Evolutionary conservation across 2,888 invertebrate genomes (phyloP), one percentile per base, ranked within the genome.

Genomic region (Dugesia japonica): DNA sequence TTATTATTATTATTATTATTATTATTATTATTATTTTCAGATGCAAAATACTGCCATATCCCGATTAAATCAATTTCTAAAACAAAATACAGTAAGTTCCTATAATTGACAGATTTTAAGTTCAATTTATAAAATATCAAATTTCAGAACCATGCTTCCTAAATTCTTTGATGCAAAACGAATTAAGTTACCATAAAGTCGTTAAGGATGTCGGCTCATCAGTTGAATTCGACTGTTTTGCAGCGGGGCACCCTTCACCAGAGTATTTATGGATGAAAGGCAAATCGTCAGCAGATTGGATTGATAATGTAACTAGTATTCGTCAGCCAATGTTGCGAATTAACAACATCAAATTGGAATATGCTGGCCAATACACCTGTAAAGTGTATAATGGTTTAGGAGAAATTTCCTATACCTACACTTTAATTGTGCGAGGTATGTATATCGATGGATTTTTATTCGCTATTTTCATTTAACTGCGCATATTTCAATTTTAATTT

Each of bases 221-320:
- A 7, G 56, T 56, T n/a, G 9, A 56, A 56, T 56, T 56, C 56
- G n/a, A 56, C 56, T 56, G 56, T 56, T 56, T 56, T 56, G 56
- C 56, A 56, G 56, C 56, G n/a, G 56, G 56, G 56, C 9, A 56
- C 23, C 56, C 56, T 56, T 7, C 4, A 4, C 56, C 56, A 23
- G 56, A 56, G 17, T 56, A 56, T n/a, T 56, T 56, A n/a, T 56
- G 56, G 56, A 56, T 56, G 56, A 56, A 56, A 56, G 56, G 56
- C 56, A 56, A 56, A 56, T 56, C 56, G 56, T 56, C 56, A 1
- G 56, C 56, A 56, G 56, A 56, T 23, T 56, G 56, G 56, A 56
- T 56, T 56, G 56, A 56, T 20, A 56, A 56, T 56, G 17, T 56
- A 13, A 56, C 56, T n/a, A 23, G 56, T 56, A 56, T 56, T 56